Base-by-base conservation (phyloP, 2,113 vertebrate species). In the Elanoides forficatus region DNA sequence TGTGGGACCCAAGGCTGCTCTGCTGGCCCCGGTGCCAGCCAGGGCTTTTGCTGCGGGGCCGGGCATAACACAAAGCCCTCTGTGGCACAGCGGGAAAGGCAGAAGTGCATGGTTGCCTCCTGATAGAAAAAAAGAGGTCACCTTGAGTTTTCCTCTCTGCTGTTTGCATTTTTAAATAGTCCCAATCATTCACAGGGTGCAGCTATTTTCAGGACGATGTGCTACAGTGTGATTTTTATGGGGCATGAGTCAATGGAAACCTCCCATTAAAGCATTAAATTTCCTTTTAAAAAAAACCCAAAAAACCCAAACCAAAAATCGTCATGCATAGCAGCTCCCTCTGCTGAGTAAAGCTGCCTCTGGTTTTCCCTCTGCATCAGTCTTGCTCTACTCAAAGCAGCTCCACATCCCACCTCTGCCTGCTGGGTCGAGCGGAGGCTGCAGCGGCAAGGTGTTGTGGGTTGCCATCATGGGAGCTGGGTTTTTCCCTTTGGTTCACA, bases 391-490 rank as follows among this genome's bases (percentile, higher is more conserved):
- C 71, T 30, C 47, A 17, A 6, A 68, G 86, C 59, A 40, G 42
- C 7, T 43, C 14, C 81, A 7, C 14, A 10, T 32, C 34, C 55
- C 36, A 36, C 11, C 38, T 59, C 53, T 21, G 40, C 34, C 38
- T 48, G 30, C 26, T 1, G 0, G 30, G 34, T 52, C 0, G 1
- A 42, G 58, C 42, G 13, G 63, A 30, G 68, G 56, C 56, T 73
- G 48, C 27, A 66, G 23, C 34, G 19, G 7, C 47, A 45, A 62
- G 22, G 29, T 1, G 0, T 1, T 16, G 14, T 2, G 42, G 21
- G 18, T 11, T 11, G 36, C 58, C 26, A 5, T 36, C 30, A 0
- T 2, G 27, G 75, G 30, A 90, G 11, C 52, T 6, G 23, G 29
- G 38, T 16, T 4, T 32, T 72, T n/a, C 32, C 63, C 26, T 63